Percentiles rank a stretch among this genome's conserved stretches.
Conservation (phyloP, 1,140 invertebrate species). For the Arion vulgaris region DNA sequence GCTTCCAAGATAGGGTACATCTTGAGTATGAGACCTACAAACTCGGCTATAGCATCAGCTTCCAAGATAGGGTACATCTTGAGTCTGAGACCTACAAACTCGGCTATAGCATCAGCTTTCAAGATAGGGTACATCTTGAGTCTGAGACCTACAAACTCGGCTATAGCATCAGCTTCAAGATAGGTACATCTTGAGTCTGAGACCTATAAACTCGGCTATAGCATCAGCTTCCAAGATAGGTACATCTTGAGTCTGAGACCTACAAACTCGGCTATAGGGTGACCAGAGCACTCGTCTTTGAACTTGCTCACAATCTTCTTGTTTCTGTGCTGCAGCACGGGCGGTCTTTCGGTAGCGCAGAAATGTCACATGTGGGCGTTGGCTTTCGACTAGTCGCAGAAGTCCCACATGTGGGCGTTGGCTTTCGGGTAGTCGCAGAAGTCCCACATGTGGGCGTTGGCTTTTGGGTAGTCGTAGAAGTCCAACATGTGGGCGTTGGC, state of each 20-base stretch:
- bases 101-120: background rate
- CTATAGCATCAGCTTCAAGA: background rate
- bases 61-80: slow-evolving; percentile 66
- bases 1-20: slow-evolving; percentile 51
- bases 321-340: slow-evolving; percentile 53
- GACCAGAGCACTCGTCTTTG: slow-evolving; percentile 73
- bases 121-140: slow-evolving; percentile 68
- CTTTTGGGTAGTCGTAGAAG: slow-evolving; percentile 59
- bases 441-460: slow-evolving; percentile 33
- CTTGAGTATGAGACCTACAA: slow-evolving; percentile 68
- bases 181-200: slow-evolving; percentile 70
- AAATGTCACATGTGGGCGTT: slow-evolving; percentile 22
- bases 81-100: slow-evolving; percentile 61
- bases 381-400: background rate
- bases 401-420: slow-evolving; percentile 25
- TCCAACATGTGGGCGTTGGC: slow-evolving; percentile 34
- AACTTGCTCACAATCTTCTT: slow-evolving; percentile 74
- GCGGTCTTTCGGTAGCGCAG: slow-evolving; percentile 33
- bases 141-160: slow-evolving; percentile 61
- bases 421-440: slow-evolving; percentile 37
- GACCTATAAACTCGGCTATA: no score
- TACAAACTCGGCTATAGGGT: slow-evolving; percentile 69
- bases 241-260: slow-evolving; percentile 72
- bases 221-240: no score
- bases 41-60: background rate